Evolutionary conservation across 2,888 invertebrate species (phyloP).

Genomic region (Lasioglossum oenotherae): DNA sequence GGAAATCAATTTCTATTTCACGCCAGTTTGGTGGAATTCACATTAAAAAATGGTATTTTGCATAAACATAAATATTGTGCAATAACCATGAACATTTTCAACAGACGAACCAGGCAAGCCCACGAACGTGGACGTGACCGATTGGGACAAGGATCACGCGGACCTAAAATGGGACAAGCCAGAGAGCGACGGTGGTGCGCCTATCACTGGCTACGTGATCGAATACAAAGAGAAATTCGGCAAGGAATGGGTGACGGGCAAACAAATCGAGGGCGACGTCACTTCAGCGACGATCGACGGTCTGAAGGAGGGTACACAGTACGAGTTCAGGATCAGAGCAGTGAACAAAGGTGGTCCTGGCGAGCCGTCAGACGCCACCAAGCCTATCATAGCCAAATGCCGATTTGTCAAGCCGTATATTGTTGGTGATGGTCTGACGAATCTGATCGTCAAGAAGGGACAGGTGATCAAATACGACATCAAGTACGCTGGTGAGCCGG

Average conservation of each 20-base stretch:
- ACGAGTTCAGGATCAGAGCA: slow-evolving; percentile 96
- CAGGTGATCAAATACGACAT: slow-evolving; percentile 97
- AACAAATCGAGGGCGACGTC: slow-evolving; percentile 94
- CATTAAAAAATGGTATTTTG: too few relatives aligned
- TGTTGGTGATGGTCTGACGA: slow-evolving; percentile 93
- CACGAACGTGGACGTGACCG: slow-evolving; percentile 94
- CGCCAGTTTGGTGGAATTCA: too few relatives aligned
- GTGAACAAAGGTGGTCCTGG: slow-evolving; percentile 97
- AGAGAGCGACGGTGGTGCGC: slow-evolving; percentile 97
- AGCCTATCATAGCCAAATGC: slow-evolving; percentile 96
- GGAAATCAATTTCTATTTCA: too few relatives aligned
- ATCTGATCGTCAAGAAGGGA: slow-evolving; percentile 97
- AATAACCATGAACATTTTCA: not conserved
- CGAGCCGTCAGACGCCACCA: slow-evolving; percentile 94
- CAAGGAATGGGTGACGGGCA: slow-evolving; percentile 95
- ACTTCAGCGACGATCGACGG: slow-evolving; percentile 93
- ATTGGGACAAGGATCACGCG: slow-evolving; percentile 98
- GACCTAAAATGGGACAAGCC: slow-evolving; percentile 98
- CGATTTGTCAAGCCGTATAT: slow-evolving; percentile 98
- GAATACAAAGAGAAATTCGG: slow-evolving; percentile 97
- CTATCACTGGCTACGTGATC: slow-evolving; percentile 96
- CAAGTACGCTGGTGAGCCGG: slow-evolving; percentile 98
- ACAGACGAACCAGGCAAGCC: slow-evolving; percentile 98
- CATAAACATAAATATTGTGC: too few relatives aligned
- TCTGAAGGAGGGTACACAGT: slow-evolving; percentile 95